Percentiles rank a stretch among this genome's conserved stretches.
These are phyloP conservation scores for Pseudopodoces humilis DNA, from an alignment of 2,113 vertebrate species.

Conservation along the genomic window DNA sequence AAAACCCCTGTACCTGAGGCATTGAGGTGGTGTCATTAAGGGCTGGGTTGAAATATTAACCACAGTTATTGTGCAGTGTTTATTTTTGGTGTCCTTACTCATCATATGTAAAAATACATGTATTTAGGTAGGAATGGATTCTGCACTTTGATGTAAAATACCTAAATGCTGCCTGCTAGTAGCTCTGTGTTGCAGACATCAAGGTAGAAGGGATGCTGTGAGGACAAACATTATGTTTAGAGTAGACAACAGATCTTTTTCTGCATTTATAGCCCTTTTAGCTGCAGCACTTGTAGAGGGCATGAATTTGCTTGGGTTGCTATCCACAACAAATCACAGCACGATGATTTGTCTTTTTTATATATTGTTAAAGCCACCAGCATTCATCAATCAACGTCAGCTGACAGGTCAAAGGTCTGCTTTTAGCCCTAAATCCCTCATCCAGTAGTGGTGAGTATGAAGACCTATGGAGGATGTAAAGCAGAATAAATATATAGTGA, in stretches of 20 bases:
- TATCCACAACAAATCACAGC: background rate
- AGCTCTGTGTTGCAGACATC: background rate
- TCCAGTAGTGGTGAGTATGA: background rate
- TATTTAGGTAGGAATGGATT: background rate
- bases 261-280: background rate
- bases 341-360: background rate
- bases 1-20: background rate
- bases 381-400: background rate
- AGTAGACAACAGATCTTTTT: background rate
- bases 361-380: background rate
- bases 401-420: background rate
- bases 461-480: background rate
- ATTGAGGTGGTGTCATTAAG: background rate
- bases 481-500: background rate
- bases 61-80: background rate
- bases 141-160: background rate
- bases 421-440: background rate
- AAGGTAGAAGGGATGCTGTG: background rate
- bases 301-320: background rate
- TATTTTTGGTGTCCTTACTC: background rate
- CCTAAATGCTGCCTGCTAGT: background rate
- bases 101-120: background rate
- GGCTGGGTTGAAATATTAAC: slow-evolving; percentile 8
- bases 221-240: background rate
- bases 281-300: background rate